A percentile compares a stretch with the other conserved stretches of the same genome.
phyloP scores from a whole-genome alignment of 1,140 invertebrate genomes.

The Drosophila jambulina region DNA sequence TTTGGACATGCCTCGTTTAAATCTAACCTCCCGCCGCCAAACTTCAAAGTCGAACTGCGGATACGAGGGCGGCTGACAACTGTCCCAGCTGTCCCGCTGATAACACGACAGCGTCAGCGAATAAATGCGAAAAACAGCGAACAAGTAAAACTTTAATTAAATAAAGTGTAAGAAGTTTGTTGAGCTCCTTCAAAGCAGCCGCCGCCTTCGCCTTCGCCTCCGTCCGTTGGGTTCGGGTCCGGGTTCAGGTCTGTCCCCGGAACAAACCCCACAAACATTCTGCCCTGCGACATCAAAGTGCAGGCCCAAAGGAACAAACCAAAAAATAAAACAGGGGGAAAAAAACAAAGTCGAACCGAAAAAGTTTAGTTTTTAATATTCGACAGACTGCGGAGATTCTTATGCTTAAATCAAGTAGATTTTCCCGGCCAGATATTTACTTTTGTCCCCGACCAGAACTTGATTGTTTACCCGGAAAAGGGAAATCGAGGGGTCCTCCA shows the following conservation, averaged over 20 bases:
- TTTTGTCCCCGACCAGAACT: slow-evolving; percentile 46
- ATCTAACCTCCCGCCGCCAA: slow-evolving; percentile 53
- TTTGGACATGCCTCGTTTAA: slow-evolving; percentile 45
- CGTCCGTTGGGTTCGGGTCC: neutral
- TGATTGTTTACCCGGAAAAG: slow-evolving; percentile 57
- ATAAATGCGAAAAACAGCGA: slow-evolving; percentile 47
- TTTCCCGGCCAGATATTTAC: slow-evolving; percentile 62
- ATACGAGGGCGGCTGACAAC: slow-evolving; percentile 52
- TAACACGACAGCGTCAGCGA: slow-evolving; percentile 56
- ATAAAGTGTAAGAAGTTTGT: slow-evolving; percentile 80
- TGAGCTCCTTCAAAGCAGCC: slow-evolving; percentile 68
- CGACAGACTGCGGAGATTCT: slow-evolving; percentile 34
- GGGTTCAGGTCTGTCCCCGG: neutral
- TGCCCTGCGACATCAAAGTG: slow-evolving; percentile 35
- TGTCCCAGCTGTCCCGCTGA: slow-evolving; percentile 73
- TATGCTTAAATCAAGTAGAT: slow-evolving; percentile 69
- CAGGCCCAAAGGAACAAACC: slow-evolving; percentile 10
- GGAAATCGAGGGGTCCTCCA: neutral
- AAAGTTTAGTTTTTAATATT: slow-evolving; percentile 66
- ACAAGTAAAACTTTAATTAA: slow-evolving; percentile 79
- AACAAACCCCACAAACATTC: slow-evolving; percentile 16
- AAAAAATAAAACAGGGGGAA: neutral
- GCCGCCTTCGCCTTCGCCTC: slow-evolving; percentile 3
- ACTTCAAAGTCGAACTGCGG: slow-evolving; percentile 47
- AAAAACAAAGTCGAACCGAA: slow-evolving; percentile 15